phyloP scores from a whole-genome alignment of 2,888 invertebrate species.

The Melanophora roralis region DNA sequence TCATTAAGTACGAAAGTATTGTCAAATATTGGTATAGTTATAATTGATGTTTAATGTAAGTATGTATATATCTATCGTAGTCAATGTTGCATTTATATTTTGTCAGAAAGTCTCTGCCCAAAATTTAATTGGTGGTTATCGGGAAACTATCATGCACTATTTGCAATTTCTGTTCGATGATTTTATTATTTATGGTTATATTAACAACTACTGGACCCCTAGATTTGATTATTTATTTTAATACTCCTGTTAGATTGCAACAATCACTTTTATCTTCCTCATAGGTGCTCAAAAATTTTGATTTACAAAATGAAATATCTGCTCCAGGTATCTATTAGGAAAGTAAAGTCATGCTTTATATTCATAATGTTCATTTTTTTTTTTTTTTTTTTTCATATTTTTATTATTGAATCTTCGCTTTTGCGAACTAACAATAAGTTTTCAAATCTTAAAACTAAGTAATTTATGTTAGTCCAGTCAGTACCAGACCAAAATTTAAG shows the following conservation, averaged over 20 bases:
- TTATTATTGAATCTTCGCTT: too few relatives aligned
- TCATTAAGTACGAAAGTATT: background rate
- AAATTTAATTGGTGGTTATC: slow-evolving; percentile 40
- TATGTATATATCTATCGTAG: slow-evolving; percentile 37
- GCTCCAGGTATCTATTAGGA: slow-evolving; percentile 24
- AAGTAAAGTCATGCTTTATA: background rate
- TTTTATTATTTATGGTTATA: background rate
- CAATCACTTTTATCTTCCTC: slow-evolving; percentile 13
- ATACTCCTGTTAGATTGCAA: slow-evolving; percentile 19
- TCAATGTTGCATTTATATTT: slow-evolving; percentile 37
- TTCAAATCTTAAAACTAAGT: too few relatives aligned
- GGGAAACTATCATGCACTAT: slow-evolving; percentile 19
- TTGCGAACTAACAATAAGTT: too few relatives aligned
- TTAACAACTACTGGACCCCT: slow-evolving; percentile 4
- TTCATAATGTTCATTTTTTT: background rate
- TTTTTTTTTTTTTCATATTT: too few relatives aligned
- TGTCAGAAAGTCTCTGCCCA: slow-evolving; percentile 42
- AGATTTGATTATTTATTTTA: slow-evolving; percentile 16
- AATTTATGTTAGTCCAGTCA: too few relatives aligned
- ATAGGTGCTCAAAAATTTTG: background rate
- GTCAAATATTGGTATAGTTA: slow-evolving; percentile 13
- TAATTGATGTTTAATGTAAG: background rate
- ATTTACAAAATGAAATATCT: slow-evolving; percentile 37
- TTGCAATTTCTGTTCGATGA: slow-evolving; percentile 12
- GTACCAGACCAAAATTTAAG: too few relatives aligned